Percentiles rank a stretch among this genome's conserved stretches.
Evolutionary conservation across 2,797 vertebrate species (phyloP).

Genomic region (Lepus oiostolus): DNA sequence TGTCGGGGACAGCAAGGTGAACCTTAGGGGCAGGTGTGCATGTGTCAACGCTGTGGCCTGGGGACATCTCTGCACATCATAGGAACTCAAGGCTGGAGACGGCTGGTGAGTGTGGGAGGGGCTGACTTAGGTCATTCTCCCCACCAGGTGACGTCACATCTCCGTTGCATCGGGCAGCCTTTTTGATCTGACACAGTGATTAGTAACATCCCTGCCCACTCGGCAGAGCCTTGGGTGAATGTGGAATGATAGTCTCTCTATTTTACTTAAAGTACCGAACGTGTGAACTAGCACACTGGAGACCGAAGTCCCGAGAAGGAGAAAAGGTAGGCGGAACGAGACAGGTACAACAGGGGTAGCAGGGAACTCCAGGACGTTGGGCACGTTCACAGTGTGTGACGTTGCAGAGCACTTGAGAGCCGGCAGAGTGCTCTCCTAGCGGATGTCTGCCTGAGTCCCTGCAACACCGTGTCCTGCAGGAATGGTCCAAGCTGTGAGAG

Average conservation of each 20-base stretch:
- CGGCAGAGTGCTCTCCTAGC: background rate
- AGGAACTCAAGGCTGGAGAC: background rate
- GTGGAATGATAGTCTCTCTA: background rate
- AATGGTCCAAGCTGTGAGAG: background rate
- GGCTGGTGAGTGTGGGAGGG: background rate
- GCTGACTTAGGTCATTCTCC: background rate
- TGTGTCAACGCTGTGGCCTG: background rate
- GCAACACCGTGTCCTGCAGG: background rate
- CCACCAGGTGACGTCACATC: too few relatives aligned
- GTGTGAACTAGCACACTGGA: background rate
- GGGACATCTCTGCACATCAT: background rate
- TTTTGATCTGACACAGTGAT: background rate
- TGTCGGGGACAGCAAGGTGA: too few relatives aligned
- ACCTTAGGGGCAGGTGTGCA: background rate
- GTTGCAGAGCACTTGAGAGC: background rate
- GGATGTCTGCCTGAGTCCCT: background rate
- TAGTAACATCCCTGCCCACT: background rate
- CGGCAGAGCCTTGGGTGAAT: background rate
- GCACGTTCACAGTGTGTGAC: background rate
- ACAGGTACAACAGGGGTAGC: background rate
- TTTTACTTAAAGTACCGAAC: conserved; percentile 13
- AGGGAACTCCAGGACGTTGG: background rate
- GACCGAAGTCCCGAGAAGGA: background rate
- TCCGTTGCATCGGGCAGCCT: background rate
- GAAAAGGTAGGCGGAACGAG: background rate